Percentiles rank a stretch among this genome's conserved stretches.
Evolutionary conservation across 1,140 invertebrate genomes (phyloP).

Genomic region (Brachionus asplanchnoidis): DNA sequence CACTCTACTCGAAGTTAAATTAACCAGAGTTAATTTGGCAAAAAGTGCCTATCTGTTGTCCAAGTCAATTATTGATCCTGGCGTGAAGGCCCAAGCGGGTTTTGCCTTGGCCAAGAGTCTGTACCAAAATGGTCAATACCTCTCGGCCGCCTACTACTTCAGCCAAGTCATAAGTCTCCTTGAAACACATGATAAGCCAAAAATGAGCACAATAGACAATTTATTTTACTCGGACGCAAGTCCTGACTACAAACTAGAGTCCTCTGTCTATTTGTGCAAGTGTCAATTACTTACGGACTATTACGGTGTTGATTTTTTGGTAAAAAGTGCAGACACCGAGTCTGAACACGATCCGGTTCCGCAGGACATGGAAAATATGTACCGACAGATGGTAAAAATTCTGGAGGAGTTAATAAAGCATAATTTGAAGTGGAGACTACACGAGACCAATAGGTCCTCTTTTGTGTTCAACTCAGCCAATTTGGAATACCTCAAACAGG

Average conservation of each 20-base stretch:
- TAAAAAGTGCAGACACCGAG: background rate
- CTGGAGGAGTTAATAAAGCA: background rate
- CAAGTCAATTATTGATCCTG: background rate
- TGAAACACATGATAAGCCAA: background rate
- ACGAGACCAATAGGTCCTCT: background rate
- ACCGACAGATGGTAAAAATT: background rate
- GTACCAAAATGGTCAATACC: background rate
- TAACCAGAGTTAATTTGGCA: background rate
- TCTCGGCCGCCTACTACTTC: conserved; percentile 32
- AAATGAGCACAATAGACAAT: background rate
- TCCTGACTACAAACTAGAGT: conserved; percentile 17
- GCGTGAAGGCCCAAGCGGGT: background rate
- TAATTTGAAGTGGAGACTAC: background rate
- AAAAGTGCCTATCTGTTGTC: conserved; percentile 33
- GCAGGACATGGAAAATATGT: background rate
- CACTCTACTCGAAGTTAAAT: background rate
- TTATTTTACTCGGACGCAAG: conserved; percentile 4
- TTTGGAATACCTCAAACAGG: conserved; percentile 3
- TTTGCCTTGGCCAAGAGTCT: background rate
- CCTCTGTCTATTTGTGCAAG: conserved; percentile 15
- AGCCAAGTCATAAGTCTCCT: background rate
- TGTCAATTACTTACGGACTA: conserved; percentile 25
- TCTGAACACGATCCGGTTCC: background rate
- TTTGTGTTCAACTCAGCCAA: background rate
- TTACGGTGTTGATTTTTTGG: background rate